These are phyloP conservation scores for Micropoecilia bifurca DNA, from an alignment of 2,797 vertebrate species.

Conservation along the genomic window DNA sequence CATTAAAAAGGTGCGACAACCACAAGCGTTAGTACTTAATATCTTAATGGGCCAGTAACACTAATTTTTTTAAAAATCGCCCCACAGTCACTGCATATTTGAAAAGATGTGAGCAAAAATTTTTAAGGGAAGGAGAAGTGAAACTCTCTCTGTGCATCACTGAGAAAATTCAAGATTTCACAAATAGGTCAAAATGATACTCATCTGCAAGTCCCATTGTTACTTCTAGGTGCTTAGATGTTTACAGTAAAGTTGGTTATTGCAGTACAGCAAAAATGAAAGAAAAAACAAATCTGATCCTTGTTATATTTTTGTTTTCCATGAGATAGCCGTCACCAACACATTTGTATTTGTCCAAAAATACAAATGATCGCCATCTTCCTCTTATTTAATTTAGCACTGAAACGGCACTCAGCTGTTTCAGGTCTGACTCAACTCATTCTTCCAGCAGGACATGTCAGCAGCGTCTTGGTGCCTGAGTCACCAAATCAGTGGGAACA, in stretches of 20 bases:
- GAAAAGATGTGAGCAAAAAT: neutral
- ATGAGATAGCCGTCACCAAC: neutral
- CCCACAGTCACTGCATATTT: neutral
- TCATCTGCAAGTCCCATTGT: neutral
- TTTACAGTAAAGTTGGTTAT: neutral
- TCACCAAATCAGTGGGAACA: conserved; percentile 10
- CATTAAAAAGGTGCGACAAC: neutral
- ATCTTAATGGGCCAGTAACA: neutral
- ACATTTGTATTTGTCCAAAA: neutral
- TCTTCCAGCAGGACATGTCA: conserved; percentile 3
- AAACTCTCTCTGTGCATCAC: neutral
- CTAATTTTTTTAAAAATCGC: neutral
- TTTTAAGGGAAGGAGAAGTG: neutral
- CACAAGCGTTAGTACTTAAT: neutral
- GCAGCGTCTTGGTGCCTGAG: neutral
- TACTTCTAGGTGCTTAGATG: neutral
- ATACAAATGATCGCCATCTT: neutral
- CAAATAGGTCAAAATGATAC: neutral
- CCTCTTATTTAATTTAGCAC: neutral
- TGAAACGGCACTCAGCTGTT: neutral
- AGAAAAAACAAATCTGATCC: neutral
- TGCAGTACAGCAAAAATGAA: neutral
- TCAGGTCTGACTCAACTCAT: neutral
- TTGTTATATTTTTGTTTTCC: neutral
- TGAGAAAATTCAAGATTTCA: neutral